These are phyloP conservation scores for Trichonephila clavipes DNA, from an alignment of 1,140 invertebrate genomes.

Conservation along the genomic window DNA sequence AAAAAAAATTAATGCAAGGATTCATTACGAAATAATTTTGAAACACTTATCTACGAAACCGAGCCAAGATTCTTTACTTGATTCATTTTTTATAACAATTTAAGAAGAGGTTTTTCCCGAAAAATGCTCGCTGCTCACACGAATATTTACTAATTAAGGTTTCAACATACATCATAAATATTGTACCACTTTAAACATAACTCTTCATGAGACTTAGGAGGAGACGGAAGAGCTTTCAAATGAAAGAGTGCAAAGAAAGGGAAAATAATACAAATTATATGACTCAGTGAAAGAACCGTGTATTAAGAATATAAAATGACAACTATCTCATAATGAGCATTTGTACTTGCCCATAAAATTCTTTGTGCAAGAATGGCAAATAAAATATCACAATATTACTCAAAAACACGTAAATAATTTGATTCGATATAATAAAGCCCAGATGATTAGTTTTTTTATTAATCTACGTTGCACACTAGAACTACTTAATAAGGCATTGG, in stretches of 20 bases:
- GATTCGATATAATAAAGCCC: too few species aligned
- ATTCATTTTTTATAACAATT: not conserved
- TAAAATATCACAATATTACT: too few species aligned
- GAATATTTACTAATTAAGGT: not conserved
- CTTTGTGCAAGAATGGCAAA: too few species aligned
- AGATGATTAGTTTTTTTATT: too few species aligned
- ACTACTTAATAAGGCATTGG: too few species aligned
- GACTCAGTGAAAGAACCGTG: too few species aligned
- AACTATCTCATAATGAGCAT: too few species aligned
- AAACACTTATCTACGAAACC: not conserved
- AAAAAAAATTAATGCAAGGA: not conserved
- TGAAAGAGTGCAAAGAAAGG: not conserved
- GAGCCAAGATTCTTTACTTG: not conserved
- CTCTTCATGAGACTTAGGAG: not conserved
- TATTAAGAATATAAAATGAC: too few species aligned
- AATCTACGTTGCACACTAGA: too few species aligned
- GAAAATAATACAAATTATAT: not conserved
- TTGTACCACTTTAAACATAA: not conserved
- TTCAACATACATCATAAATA: not conserved
- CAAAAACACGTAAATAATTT: too few species aligned
- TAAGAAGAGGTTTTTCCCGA: not conserved
- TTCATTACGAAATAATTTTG: not conserved
- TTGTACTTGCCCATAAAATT: too few species aligned
- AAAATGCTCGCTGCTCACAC: not conserved
- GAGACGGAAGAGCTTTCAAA: not conserved